Conservation (phyloP, 1,140 invertebrate genomes). For the Zaprionus capensis region DNA sequence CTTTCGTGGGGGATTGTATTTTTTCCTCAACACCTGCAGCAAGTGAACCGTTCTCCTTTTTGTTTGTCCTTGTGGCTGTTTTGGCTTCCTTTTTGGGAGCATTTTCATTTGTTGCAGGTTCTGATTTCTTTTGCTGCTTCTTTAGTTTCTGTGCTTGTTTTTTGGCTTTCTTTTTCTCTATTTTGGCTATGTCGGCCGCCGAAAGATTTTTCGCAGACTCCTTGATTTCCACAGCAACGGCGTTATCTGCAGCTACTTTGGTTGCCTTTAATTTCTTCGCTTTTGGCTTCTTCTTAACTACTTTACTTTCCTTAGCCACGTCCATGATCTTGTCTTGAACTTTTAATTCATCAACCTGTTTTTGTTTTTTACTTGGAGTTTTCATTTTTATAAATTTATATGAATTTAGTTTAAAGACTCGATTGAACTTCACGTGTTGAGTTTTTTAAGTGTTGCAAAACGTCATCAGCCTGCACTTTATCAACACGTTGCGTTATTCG, state of each 20-base stretch:
- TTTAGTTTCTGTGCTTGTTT: conserved; percentile 73
- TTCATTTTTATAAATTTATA: conserved; percentile 52
- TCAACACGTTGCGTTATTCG: neutral
- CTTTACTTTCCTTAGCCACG: conserved; percentile 46
- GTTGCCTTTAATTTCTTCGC: conserved; percentile 29
- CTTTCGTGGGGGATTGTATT: neutral
- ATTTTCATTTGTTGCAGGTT: neutral
- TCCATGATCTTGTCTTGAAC: conserved; percentile 27
- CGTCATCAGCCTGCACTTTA: neutral
- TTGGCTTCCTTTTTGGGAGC: neutral
- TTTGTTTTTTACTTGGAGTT: conserved; percentile 42
- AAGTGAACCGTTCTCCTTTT: neutral
- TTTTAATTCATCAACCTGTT: conserved; percentile 57
- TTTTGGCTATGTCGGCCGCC: conserved; percentile 58
- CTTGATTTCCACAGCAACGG: conserved; percentile 21
- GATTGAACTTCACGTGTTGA: conserved; percentile 48
- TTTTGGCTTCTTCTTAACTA: conserved; percentile 46
- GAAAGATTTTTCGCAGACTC: conserved; percentile 39
- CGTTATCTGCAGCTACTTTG: conserved; percentile 8
- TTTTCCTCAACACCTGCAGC: neutral
- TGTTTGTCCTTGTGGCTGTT: neutral
- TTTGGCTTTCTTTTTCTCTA: conserved; percentile 79
- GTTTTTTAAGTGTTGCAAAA: conserved; percentile 24
- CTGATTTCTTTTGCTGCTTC: conserved; percentile 53
- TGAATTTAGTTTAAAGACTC: conserved; percentile 2